These are phyloP conservation scores for Butastur rufipennis DNA, from an alignment of 2,113 vertebrate genomes.

Conservation along the genomic window DNA sequence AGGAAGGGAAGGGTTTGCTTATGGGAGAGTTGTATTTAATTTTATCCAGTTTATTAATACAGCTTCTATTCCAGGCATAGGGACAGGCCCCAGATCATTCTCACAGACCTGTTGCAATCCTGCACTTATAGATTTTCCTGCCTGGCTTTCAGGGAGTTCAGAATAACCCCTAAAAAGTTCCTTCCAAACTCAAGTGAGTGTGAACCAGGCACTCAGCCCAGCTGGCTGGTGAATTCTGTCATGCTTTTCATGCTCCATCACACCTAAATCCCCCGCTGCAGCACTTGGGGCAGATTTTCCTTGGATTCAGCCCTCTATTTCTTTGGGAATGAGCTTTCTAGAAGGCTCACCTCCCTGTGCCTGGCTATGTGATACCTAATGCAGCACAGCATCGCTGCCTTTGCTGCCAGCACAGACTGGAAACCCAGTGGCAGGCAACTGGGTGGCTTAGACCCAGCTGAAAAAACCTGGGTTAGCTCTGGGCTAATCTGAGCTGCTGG, in stretches of 20 bases:
- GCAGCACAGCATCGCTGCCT: neutral
- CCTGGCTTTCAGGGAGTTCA: neutral
- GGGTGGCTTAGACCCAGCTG: neutral
- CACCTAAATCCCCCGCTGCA: neutral
- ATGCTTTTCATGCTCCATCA: neutral
- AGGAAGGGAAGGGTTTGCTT: neutral
- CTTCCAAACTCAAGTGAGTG: neutral
- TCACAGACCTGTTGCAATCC: neutral
- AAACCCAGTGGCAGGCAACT: neutral
- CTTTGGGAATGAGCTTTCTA: neutral
- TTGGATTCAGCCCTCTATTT: neutral
- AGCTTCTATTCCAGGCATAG: neutral
- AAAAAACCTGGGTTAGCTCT: neutral
- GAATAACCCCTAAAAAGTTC: neutral
- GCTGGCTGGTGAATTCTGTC: neutral
- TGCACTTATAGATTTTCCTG: neutral
- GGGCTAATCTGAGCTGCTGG: neutral
- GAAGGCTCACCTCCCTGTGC: neutral
- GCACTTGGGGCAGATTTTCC: rapidly evolving
- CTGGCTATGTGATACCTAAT: neutral
- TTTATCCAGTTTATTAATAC: neutral
- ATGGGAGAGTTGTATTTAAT: neutral
- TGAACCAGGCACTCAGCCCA: neutral
- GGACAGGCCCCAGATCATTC: neutral
- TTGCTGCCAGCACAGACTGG: neutral